Evolutionary conservation across 2,113 vertebrate genomes (phyloP).

Genomic region (Fregata magnificens): DNA sequence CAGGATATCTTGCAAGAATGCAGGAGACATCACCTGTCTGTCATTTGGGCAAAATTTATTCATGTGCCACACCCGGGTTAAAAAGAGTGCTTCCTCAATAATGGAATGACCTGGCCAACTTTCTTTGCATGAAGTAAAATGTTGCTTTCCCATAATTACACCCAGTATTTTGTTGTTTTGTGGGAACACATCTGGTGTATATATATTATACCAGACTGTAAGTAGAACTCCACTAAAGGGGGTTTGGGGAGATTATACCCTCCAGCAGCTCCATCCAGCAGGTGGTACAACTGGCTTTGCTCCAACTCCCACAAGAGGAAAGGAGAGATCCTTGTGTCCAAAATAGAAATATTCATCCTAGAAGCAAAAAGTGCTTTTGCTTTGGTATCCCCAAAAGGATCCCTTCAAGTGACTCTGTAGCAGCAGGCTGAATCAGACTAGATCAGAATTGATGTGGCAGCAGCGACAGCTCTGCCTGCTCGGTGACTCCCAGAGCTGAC

Average conservation of each 20-base stretch:
- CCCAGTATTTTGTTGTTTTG: not conserved
- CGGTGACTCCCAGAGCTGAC: not conserved
- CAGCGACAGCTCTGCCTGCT: not conserved
- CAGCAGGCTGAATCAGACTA: constrained; percentile 41
- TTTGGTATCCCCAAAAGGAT: not conserved
- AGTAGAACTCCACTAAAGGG: not conserved
- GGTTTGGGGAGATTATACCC: not conserved
- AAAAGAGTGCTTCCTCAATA: not conserved
- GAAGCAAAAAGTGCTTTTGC: constrained; percentile 8
- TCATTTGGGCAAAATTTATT: not conserved
- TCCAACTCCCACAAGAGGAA: not conserved
- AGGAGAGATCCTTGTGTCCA: not conserved
- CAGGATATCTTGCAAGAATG: not conserved
- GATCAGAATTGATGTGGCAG: constrained; percentile 56
- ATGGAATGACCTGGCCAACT: not conserved
- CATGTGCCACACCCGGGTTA: not conserved
- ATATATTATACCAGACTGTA: not conserved
- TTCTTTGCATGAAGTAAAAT: not conserved
- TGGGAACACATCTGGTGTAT: not conserved
- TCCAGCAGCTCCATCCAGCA: constrained; percentile 18
- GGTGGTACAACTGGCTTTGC: not conserved
- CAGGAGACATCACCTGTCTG: not conserved
- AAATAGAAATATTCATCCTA: constrained; percentile 9
- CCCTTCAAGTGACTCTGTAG: not conserved
- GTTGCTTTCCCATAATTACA: not conserved